Percentiles rank a stretch among this genome's conserved stretches.
Conservation (phyloP, 1,140 invertebrate species). For the Melitaea cinxia region DNA sequence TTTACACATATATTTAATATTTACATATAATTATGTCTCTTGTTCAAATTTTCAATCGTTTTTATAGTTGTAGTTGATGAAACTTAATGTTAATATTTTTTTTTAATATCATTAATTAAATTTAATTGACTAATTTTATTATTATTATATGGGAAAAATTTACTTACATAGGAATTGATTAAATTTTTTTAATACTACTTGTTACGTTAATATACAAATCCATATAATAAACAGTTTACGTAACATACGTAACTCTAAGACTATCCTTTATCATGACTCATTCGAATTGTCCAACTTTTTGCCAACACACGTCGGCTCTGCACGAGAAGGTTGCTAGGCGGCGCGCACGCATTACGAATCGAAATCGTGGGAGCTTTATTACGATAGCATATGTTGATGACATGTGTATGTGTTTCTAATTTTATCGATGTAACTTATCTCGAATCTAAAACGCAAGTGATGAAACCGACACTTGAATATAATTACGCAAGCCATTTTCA, state of each 20-base stretch:
- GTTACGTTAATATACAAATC: too few relatives aligned
- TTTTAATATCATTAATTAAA: too few relatives aligned
- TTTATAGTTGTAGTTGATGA: too few relatives aligned
- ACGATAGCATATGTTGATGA: slow-evolving; percentile 11
- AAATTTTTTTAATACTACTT: too few relatives aligned
- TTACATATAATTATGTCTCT: too few relatives aligned
- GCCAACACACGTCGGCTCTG: slow-evolving; percentile 4
- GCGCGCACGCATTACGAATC: slow-evolving; percentile 1
- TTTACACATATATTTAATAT: too few relatives aligned
- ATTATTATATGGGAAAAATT: too few relatives aligned
- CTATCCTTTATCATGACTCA: slow-evolving; percentile 2
- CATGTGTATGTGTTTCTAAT: slow-evolving; percentile 18
- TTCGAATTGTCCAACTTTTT: slow-evolving; percentile 1
- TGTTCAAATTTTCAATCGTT: too few relatives aligned
- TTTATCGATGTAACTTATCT: neutral
- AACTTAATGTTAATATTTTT: too few relatives aligned
- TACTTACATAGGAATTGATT: too few relatives aligned
- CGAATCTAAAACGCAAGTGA: neutral
- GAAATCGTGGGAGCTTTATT: slow-evolving; percentile 17
- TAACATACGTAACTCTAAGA: slow-evolving; percentile 1
- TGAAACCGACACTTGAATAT: neutral
- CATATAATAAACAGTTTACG: neutral
- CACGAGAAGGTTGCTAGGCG: slow-evolving; percentile 5
- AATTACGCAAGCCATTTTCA: neutral
- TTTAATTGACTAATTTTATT: too few relatives aligned